These are phyloP conservation scores for Meandrina meandrites DNA, from an alignment of 92 coral and sea anemone genomes.

Conservation along the genomic window DNA sequence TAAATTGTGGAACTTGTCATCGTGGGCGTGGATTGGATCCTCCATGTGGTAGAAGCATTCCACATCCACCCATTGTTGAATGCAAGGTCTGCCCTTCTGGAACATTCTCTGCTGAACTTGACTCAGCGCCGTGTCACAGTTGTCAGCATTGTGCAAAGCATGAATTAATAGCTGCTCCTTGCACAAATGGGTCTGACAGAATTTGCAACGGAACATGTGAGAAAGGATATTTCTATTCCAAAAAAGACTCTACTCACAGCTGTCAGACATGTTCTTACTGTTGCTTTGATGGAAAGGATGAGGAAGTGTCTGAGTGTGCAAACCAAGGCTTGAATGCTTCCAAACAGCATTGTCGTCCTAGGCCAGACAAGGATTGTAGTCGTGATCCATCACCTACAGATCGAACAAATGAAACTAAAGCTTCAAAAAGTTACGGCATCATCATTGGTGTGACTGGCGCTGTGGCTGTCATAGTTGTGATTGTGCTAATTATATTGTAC, in stretches of 20 bases:
- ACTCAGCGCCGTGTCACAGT: background rate
- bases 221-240: background rate
- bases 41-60: background rate
- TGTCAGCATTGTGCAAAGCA: constrained; percentile 19
- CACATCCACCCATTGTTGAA: background rate
- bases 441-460: background rate
- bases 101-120: background rate
- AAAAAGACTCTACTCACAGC: constrained; percentile 2
- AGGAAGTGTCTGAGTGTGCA: background rate
- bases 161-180: background rate
- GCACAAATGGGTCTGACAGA: background rate
- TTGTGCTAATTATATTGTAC: background rate
- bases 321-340: background rate
- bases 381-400: background rate
- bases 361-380: constrained; percentile 22
- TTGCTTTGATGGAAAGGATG: constrained; percentile 16
- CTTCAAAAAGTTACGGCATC: background rate
- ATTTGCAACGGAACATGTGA: constrained; percentile 20
- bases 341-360: background rate
- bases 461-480: background rate
- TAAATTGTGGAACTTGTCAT: background rate
- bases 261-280: constrained; percentile 20
- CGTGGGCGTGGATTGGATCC: background rate
- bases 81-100: background rate
- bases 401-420: background rate